phyloP scores from a whole-genome alignment of 2,113 vertebrate genomes.

The Sula dactylatra region DNA sequence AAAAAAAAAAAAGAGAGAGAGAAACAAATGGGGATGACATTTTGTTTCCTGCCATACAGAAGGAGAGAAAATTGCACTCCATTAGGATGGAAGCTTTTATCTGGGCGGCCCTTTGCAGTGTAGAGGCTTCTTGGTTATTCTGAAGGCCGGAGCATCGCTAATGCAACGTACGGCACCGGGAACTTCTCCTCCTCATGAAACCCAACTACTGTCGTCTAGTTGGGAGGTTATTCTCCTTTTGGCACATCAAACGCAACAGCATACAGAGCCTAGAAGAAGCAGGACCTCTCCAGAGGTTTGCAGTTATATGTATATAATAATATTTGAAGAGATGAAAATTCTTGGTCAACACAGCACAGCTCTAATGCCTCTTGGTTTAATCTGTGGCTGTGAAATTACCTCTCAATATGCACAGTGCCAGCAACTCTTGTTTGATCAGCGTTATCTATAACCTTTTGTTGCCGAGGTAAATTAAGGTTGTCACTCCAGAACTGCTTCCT shows the following conservation, averaged over 20 bases:
- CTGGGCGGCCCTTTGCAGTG: background rate
- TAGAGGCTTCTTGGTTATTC: background rate
- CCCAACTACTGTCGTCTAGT: background rate
- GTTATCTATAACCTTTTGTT: background rate
- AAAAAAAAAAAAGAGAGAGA: background rate
- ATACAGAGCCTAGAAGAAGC: background rate
- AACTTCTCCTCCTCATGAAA: background rate
- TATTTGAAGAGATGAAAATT: background rate
- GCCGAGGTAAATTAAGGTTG: background rate
- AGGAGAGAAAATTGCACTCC: background rate
- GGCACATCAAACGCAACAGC: background rate
- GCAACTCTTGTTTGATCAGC: background rate
- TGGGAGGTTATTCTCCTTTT: background rate
- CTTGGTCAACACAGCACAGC: background rate
- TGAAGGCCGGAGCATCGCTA: background rate
- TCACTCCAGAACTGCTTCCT: background rate
- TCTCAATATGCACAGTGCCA: background rate
- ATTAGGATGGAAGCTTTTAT: background rate
- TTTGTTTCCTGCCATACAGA: background rate
- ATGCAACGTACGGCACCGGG: background rate
- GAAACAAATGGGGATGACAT: background rate
- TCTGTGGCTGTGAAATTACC: background rate
- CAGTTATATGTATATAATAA: background rate
- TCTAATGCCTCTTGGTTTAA: background rate
- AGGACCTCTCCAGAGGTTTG: background rate